A percentile compares a stretch with the other conserved stretches of the same genome.
phyloP scores from a whole-genome alignment of 2,113 vertebrate species.

The Nymphicus hollandicus region DNA sequence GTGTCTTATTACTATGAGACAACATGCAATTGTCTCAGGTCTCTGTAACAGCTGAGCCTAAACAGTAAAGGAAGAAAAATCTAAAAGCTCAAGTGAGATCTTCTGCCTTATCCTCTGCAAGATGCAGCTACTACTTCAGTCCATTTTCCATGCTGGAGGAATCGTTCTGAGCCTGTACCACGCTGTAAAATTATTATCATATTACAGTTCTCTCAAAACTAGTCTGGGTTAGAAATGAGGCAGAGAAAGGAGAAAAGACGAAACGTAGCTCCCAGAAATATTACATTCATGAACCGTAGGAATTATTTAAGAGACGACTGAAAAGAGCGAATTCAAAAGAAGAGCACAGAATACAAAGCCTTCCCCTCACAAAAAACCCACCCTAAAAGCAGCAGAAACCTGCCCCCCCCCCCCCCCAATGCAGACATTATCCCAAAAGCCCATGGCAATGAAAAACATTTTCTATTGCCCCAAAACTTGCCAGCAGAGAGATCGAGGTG shows the following conservation, averaged over 20 bases:
- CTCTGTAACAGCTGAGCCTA: constrained; percentile 65
- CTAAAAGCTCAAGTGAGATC: constrained; percentile 23
- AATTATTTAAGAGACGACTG: constrained; percentile 75
- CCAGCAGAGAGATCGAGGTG: constrained; percentile 69
- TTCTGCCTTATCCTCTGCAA: background rate
- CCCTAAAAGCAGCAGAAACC: background rate
- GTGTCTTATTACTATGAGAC: constrained; percentile 65
- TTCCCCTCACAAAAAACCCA: background rate
- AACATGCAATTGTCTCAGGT: constrained; percentile 58
- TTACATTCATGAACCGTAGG: constrained; percentile 51
- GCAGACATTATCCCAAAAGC: constrained; percentile 67
- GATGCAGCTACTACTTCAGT: background rate
- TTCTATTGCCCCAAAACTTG: constrained; percentile 67
- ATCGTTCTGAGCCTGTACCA: background rate
- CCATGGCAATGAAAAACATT: constrained; percentile 70
- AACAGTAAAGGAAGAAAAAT: constrained; percentile 22
- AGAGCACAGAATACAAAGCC: constrained; percentile 41
- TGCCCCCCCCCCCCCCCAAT: background rate
- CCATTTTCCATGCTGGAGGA: background rate
- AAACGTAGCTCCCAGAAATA: constrained; percentile 59
- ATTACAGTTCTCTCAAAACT: background rate
- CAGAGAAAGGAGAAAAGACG: constrained; percentile 52
- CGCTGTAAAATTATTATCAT: background rate
- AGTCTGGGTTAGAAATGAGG: constrained; percentile 2
- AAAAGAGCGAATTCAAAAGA: constrained; percentile 70